phyloP scores from a whole-genome alignment of 2,888 invertebrate species.

The Sesia apiformis region DNA sequence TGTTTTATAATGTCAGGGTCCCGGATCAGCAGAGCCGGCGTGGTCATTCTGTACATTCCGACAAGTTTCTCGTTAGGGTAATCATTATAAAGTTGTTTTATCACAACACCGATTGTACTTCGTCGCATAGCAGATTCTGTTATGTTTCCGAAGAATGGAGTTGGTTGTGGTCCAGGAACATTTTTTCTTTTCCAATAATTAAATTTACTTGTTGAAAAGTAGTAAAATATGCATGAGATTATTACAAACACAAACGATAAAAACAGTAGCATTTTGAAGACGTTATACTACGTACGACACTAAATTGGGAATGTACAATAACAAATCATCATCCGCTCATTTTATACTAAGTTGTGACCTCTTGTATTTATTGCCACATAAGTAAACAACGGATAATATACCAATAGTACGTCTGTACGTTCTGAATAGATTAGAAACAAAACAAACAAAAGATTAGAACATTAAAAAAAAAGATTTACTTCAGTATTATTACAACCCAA shows the following conservation, averaged over 20 bases:
- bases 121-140: conserved; percentile 12
- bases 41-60: conserved; percentile 8
- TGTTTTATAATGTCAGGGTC: conserved; percentile 14
- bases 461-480: no score
- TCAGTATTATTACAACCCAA: no score
- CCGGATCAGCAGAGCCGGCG: conserved; percentile 9
- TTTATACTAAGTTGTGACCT: no score
- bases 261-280: no score
- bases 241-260: background rate
- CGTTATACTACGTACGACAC: no score
- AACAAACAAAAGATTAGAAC: no score
- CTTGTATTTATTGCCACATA: no score
- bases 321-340: no score
- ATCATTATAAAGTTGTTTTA: conserved; percentile 14
- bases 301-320: no score
- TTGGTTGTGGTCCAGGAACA: conserved; percentile 17
- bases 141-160: conserved; percentile 18
- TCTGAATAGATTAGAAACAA: no score
- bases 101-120: conserved; percentile 11
- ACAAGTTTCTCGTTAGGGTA: conserved; percentile 12
- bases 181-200: conserved; percentile 18
- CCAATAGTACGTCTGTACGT: no score
- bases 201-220: conserved; percentile 15
- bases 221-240: conserved; percentile 1
- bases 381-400: no score